A percentile compares a stretch with the other conserved stretches of the same genome.
Conservation (phyloP, 2,888 invertebrate genomes). For the Endomychus coccineus region DNA sequence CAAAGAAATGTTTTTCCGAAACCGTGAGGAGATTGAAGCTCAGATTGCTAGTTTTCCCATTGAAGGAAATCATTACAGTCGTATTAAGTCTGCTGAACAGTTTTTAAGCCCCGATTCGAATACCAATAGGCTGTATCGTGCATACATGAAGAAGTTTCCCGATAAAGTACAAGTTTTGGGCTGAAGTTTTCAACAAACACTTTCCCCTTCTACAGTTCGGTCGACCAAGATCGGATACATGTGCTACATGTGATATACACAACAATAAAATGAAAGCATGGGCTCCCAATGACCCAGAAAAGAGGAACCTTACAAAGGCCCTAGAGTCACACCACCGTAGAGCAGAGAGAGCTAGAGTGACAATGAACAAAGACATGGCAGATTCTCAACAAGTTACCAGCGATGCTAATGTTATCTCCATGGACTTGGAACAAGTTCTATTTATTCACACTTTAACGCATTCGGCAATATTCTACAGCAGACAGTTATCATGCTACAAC, state of each 20-base stretch:
- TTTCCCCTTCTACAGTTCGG: too few relatives aligned
- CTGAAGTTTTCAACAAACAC: too few relatives aligned
- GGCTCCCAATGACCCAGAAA: background rate
- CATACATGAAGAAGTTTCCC: too few relatives aligned
- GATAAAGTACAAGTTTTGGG: too few relatives aligned
- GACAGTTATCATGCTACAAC: conserved; percentile 1
- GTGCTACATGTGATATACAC: background rate
- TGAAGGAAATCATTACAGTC: too few relatives aligned
- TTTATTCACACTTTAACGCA: conserved; percentile 1
- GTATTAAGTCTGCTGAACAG: too few relatives aligned
- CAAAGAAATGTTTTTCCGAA: too few relatives aligned
- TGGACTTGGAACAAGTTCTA: conserved; percentile 2
- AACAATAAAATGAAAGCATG: background rate
- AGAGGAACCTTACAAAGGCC: background rate
- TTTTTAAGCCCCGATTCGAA: too few relatives aligned
- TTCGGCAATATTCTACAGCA: background rate
- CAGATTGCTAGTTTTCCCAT: too few relatives aligned
- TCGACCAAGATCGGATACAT: too few relatives aligned
- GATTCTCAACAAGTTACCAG: background rate
- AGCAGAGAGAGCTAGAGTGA: background rate
- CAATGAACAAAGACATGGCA: background rate
- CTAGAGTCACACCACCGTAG: background rate
- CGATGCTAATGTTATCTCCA: background rate
- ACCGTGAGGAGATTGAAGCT: too few relatives aligned
- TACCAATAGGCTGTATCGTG: too few relatives aligned